phyloP scores from a whole-genome alignment of 2,797 vertebrate genomes.

The Potorous gilbertii region DNA sequence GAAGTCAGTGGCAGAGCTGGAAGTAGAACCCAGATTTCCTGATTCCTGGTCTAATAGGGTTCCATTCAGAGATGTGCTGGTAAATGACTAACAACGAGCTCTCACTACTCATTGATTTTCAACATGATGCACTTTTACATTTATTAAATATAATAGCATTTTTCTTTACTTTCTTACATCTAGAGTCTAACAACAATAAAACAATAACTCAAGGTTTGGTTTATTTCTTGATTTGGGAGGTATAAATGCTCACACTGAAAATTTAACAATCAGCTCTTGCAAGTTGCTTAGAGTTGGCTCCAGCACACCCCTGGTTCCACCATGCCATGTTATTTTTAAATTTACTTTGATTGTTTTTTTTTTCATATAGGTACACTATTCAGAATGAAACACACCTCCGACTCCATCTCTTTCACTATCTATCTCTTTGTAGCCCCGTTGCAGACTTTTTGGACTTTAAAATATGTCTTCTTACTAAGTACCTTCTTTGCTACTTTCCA shows the following conservation, averaged over 20 bases:
- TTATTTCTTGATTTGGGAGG: neutral
- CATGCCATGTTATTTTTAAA: neutral
- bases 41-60: neutral
- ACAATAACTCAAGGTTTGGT: neutral
- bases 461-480: neutral
- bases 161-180: neutral
- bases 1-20: neutral
- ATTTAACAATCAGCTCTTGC: neutral
- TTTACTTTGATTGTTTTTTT: neutral
- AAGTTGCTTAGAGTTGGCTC: neutral
- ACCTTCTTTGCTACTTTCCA: neutral
- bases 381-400: neutral
- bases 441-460: neutral
- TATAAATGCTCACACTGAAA: neutral
- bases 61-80: neutral
- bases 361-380: neutral
- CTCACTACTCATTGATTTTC: neutral
- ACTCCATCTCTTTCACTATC: neutral
- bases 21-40: neutral
- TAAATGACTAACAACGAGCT: neutral
- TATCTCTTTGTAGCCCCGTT: neutral
- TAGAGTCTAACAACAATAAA: neutral
- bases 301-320: neutral
- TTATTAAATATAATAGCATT: neutral
- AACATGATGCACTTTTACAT: neutral